Percentiles rank a stretch among this genome's conserved stretches.
phyloP scores from a whole-genome alignment of 1,140 invertebrate genomes.

The Aphis gossypii region DNA sequence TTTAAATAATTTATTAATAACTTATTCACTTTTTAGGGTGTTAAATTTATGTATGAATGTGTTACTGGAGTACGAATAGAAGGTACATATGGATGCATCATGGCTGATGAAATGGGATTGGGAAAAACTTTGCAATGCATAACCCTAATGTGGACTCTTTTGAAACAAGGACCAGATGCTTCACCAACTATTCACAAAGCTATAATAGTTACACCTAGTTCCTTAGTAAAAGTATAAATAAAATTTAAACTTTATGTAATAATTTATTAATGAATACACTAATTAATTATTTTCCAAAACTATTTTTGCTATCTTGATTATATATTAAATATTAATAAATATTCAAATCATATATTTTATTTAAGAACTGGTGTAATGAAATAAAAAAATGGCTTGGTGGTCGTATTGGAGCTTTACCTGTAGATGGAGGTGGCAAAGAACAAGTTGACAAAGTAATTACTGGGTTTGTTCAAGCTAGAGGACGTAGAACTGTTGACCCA shows the following conservation, averaged over 20 bases:
- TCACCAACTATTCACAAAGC: slow-evolving; percentile 90
- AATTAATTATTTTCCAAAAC: background rate
- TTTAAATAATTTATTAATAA: background rate
- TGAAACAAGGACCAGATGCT: slow-evolving; percentile 83
- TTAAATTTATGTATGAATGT: slow-evolving; percentile 99
- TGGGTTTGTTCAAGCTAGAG: slow-evolving; percentile 73
- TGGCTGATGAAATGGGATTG: slow-evolving; percentile 98
- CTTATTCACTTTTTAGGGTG: slow-evolving; percentile 71
- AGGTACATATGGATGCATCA: slow-evolving; percentile 91
- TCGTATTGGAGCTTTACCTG: slow-evolving; percentile 83
- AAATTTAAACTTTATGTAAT: background rate
- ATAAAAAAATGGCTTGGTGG: slow-evolving; percentile 95
- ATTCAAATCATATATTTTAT: slow-evolving; percentile 56
- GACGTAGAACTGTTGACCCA: slow-evolving; percentile 78
- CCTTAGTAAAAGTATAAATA: slow-evolving; percentile 81
- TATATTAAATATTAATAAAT: background rate
- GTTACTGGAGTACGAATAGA: slow-evolving; percentile 92
- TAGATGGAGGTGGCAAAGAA: slow-evolving; percentile 89
- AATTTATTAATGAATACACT: background rate
- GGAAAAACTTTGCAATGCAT: slow-evolving; percentile 99
- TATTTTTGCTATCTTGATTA: background rate
- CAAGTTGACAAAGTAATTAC: slow-evolving; percentile 86
- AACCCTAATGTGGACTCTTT: slow-evolving; percentile 92
- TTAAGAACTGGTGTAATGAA: slow-evolving; percentile 97
- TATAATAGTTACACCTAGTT: slow-evolving; percentile 95